Base-by-base conservation (phyloP, 64 coral and sea anemone species). In the Orbicella faveolata region DNA sequence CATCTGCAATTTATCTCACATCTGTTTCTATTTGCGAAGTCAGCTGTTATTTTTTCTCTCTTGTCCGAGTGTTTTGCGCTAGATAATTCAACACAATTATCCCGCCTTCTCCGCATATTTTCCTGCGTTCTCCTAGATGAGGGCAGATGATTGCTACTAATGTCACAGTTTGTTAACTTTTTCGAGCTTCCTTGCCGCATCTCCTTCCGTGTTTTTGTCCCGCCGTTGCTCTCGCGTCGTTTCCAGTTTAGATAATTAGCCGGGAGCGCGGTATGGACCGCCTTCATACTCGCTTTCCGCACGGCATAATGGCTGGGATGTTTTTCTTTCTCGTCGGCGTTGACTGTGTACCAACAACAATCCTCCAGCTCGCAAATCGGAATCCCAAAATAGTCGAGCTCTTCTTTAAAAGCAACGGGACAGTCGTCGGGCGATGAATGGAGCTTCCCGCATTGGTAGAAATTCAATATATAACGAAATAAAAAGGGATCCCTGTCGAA, bases 391-490 rank as follows among this genome's bases (percentile, higher is more conserved):
- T 89, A 96, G 9, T 68, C 88, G 18, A 96, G 79, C 70, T 96
- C 94, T 53, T 96, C 94, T 34, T 84, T 67, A 79, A 96, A 96
- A 20, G 94, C 87, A 83, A 85, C 90, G 55, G 76, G 74, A 65
- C 94, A 96, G 16, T 96, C 94, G 52, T 92, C 90, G 9, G 88
- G 66, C 53, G 94, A 96, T 30, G 92, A 65, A 80, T 96, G 94
- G 1, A 96, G 66, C 52, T 96, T 96, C 25, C 94, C 94, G 64
- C 92, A 76, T 63, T 62, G 94, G 61, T 96, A 96, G 75, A 86
- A 96, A 77, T 96, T 96, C 55, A 96, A 89, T 79, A 96, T 96
- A 68, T 92, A 96, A 26, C 94, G 87, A 87, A 96, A 96, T 76
- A 96, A 80, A 23, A 93, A 78, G 61, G 94, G 94, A 66, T 96